These are phyloP conservation scores for Aeoliscus strigatus DNA, from an alignment of 2,797 vertebrate genomes.

Conservation along the genomic window DNA sequence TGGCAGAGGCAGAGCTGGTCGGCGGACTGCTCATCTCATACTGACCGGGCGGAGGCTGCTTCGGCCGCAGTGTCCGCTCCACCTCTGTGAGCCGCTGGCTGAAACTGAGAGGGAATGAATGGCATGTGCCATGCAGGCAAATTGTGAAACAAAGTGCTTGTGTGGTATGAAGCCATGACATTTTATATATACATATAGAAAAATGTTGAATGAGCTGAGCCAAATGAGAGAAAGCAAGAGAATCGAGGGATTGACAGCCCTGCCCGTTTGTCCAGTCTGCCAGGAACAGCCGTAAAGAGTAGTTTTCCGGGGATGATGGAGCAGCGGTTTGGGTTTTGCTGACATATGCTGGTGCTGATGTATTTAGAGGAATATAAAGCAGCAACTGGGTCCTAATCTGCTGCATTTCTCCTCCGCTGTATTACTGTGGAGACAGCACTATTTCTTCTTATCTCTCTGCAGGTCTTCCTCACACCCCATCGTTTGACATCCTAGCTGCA, in stretches of 20 bases:
- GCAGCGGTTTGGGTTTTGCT: constrained; percentile 52
- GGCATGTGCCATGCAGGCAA: neutral
- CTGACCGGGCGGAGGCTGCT: constrained; percentile 28
- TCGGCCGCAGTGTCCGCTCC: constrained; percentile 8
- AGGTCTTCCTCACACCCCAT: constrained; percentile 53
- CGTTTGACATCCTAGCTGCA: constrained; percentile 55
- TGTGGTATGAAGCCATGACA: too few species aligned
- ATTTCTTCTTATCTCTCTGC: constrained; percentile 72
- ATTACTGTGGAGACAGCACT: constrained; percentile 71
- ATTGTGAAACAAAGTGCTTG: constrained; percentile 7
- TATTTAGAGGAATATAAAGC: constrained; percentile 74
- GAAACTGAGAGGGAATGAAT: constrained; percentile 13
- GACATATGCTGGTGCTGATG: constrained; percentile 68
- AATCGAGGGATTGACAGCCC: constrained; percentile 37
- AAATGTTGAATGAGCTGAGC: constrained; percentile 16
- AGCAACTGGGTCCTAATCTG: constrained; percentile 64
- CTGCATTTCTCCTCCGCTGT: constrained; percentile 65
- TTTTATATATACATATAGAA: constrained; percentile 11
- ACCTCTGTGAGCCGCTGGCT: constrained; percentile 13
- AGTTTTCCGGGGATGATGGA: constrained; percentile 66
- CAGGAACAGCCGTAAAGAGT: constrained; percentile 43
- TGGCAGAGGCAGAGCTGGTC: constrained; percentile 29
- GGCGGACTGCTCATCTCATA: constrained; percentile 28
- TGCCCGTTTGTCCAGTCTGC: constrained; percentile 37
- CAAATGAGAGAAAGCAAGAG: constrained; percentile 16